phyloP scores from a whole-genome alignment of 2,888 invertebrate genomes.

The Pherbina coryleti region DNA sequence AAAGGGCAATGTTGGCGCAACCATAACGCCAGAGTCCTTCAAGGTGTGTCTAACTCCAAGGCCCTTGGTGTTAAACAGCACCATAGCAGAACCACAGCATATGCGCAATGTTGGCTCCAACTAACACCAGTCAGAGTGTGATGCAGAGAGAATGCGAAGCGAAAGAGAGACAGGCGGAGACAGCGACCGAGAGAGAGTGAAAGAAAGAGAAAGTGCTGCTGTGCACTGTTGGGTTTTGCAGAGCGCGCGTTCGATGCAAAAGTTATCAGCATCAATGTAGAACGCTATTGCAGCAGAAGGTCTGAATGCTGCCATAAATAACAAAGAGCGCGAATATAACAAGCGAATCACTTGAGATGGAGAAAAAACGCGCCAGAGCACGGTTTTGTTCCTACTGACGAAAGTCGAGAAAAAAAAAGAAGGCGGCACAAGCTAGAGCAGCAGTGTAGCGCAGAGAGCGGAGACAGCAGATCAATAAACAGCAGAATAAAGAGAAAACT shows the following conservation, averaged over 20 bases:
- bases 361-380: constrained; percentile 58
- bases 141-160: not conserved
- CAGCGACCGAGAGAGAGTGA: not conserved
- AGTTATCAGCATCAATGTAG: too few relatives aligned
- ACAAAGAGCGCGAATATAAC: not conserved
- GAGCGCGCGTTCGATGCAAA: not conserved
- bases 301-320: not conserved
- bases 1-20: constrained; percentile 85
- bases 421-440: constrained; percentile 9
- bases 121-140: constrained; percentile 50
- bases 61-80: constrained; percentile 67
- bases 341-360: not conserved
- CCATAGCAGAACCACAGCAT: constrained; percentile 64
- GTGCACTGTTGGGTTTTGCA: not conserved
- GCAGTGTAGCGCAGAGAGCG: not conserved
- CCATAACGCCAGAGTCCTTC: constrained; percentile 86
- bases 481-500: not conserved
- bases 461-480: constrained; percentile 16
- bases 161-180: not conserved
- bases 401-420: constrained; percentile 44
- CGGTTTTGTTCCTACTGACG: constrained; percentile 68
- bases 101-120: constrained; percentile 71
- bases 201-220: constrained; percentile 8
- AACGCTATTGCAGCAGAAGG: not conserved
- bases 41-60: constrained; percentile 78